Base-by-base conservation (phyloP, 2,888 invertebrate genomes). In the Stenchaetothrips biformis region DNA sequence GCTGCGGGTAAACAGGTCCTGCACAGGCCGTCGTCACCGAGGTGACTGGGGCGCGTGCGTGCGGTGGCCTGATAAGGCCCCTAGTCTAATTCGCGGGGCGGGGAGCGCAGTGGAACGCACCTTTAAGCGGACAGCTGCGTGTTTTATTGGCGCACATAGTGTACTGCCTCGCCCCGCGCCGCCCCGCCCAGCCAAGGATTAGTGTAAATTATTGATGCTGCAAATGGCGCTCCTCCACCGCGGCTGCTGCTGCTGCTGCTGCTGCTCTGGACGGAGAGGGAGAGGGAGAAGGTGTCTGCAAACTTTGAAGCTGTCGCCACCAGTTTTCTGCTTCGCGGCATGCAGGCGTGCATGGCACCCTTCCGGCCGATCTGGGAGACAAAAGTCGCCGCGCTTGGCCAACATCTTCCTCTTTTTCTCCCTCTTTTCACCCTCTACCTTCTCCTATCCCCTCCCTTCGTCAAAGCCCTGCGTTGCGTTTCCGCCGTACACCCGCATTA, bases 401-500 rank as follows among this genome's bases (percentile, higher is more conserved):
- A 18, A 18, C 18, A 6, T 18, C 59, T 59, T 13, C 59, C 53
- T 53, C 53, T 53, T 18, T 53, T 18, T 53, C 53, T 11, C 11
- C 13, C 53, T 53, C 53, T 53, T 16, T 53, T 16, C n/a, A n/a
- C n/a, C 53, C 53, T 53, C 53, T 1, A 1, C 53, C 53, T 16
- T 6, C 4, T 4, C 53, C 53, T 53, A 1, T 13, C 53, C 16
- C 53, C 13, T 1, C 16, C 53, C 53, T 53, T 6, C 13, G 13
- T 53, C 53, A 53, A 53, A 53, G 53, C 53, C 53, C 53, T 2
- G 13, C 53, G 13, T 16, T 7, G 67, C 67, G 21, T 67, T 67
- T 67, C 67, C 67, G 25, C 67, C 67, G 21, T 25, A 74, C 67
- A 74, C 67, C 21, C 67, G 9, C 67, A 74, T 74, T 74, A 74